Conservation (phyloP, 37 sponge, comb jelly and placozoan genomes). For the Halichondria panicea region DNA sequence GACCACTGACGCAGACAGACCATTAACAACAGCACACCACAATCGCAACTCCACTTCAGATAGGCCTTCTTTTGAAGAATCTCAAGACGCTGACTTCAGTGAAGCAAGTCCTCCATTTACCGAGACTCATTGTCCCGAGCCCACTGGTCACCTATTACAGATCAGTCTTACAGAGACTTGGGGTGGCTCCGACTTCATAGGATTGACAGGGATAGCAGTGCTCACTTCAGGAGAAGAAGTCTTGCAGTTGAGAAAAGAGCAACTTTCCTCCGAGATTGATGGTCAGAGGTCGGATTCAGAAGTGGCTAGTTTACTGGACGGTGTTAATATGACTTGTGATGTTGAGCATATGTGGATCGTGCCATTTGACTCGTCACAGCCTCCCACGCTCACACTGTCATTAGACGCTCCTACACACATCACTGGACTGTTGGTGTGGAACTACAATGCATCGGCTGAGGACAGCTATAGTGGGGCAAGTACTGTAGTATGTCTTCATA, state of each 20-base stretch:
- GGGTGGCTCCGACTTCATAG: conserved; percentile 86
- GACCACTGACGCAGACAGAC: conserved; percentile 5
- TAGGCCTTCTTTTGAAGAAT: not conserved
- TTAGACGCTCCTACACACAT: conserved; percentile 37
- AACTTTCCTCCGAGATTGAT: not conserved
- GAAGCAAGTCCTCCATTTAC: not conserved
- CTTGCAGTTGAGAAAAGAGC: not conserved
- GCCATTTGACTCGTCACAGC: conserved; percentile 13
- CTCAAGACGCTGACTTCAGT: not conserved
- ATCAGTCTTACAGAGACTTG: conserved; percentile 50
- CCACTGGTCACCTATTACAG: conserved; percentile 11
- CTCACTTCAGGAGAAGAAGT: conserved; percentile 4
- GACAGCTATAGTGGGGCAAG: conserved; percentile 89
- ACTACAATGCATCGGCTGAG: conserved; percentile 91
- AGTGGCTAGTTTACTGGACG: conserved; percentile 56
- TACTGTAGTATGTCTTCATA: not conserved
- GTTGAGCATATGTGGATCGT: conserved; percentile 86
- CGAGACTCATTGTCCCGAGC: not conserved
- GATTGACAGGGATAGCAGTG: conserved; percentile 82
- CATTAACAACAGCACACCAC: conserved; percentile 30
- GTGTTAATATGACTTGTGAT: conserved; percentile 76
- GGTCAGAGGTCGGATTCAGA: too few species aligned
- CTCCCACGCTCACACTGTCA: conserved; percentile 44
- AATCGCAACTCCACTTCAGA: not conserved
- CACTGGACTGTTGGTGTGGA: conserved; percentile 77